Evolutionary conservation across 2,888 invertebrate genomes (phyloP), one percentile per base, ranked within the genome.

Genomic region (Acleris sparsana): DNA sequence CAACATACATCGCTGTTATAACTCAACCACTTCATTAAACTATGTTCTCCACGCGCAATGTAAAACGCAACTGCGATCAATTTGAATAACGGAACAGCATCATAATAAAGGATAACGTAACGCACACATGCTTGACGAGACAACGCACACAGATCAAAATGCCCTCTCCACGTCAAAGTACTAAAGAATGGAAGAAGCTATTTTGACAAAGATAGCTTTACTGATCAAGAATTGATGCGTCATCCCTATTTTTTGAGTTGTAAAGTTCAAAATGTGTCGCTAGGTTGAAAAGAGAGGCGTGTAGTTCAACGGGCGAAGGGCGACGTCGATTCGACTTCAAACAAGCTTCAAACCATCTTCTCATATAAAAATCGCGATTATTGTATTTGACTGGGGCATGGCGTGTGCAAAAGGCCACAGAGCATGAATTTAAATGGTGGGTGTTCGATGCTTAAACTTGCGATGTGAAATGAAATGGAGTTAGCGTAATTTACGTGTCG

Each of bases 131-230:
- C 57, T 65, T 53, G 62, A 48, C 64, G 69, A 71, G 72, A 72
- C 73, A 70, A 74, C 74, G 67, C 75, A 77, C 78, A 78, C 77
- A 71, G 66, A 57, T 33, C 53, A 49, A 49, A 52, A 64, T 68
- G 67, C 71, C 69, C 72, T 77, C 76, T 80, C 76, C 71, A 78
- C 65, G 60, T 52, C 60, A 51, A 55, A 74, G 79, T 73, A 72
- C 70, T n/a, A 74, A 74, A 76, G 75, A 80, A 77, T 76, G 74
- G 72, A 80, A 84, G 78, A 80, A 79, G 79, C 72, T 74, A 74
- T 81, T 83, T 78, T 75, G 73, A 79, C 77, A 76, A 80, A 73
- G 75, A 77, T 76, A 75, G 62, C 72, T 75, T 75, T 77, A 72
- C 75, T 67, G 72, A 74, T 73, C 68, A 66, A 70, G 70, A 70